Conservation (phyloP, 2,888 invertebrate genomes). For the Saturnia pavonia region DNA sequence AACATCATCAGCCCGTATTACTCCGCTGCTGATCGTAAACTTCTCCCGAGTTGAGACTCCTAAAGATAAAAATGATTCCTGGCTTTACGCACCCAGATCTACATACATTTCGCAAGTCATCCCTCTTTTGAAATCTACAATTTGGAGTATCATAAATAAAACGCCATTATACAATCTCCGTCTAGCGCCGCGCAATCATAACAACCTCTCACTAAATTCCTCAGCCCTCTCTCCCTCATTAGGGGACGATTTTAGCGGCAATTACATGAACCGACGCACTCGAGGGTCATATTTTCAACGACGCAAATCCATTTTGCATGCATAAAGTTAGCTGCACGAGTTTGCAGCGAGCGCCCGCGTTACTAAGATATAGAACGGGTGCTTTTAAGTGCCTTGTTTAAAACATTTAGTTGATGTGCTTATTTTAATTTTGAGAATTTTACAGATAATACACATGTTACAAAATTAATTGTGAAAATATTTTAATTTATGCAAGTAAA, state of each 20-base stretch:
- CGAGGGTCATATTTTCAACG: slow-evolving; percentile 64
- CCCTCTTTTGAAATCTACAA: background rate
- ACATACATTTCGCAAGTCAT: background rate
- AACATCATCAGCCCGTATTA: background rate
- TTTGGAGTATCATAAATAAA: background rate
- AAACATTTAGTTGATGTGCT: slow-evolving; percentile 17
- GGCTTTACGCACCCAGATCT: too few species aligned
- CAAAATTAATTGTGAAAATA: background rate
- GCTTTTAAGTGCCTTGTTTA: slow-evolving; percentile 50
- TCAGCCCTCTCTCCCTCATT: slow-evolving; percentile 56
- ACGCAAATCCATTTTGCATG: slow-evolving; percentile 69
- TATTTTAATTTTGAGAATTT: slow-evolving; percentile 17
- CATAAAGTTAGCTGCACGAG: slow-evolving; percentile 51
- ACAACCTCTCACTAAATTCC: slow-evolving; percentile 28
- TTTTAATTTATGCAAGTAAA: background rate
- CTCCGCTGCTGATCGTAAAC: background rate
- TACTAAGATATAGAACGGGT: slow-evolving; percentile 48
- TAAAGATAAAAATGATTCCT: too few species aligned
- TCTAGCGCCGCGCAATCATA: slow-evolving; percentile 24
- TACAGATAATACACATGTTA: slow-evolving; percentile 3
- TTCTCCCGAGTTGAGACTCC: too few species aligned
- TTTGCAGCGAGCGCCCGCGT: slow-evolving; percentile 26
- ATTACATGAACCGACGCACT: slow-evolving; percentile 72
- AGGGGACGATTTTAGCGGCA: slow-evolving; percentile 65
- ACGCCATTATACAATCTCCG: background rate